Percentiles rank a stretch among this genome's conserved stretches.
phyloP scores from a whole-genome alignment of 2,797 vertebrate species.

The Streptopelia turtur region DNA sequence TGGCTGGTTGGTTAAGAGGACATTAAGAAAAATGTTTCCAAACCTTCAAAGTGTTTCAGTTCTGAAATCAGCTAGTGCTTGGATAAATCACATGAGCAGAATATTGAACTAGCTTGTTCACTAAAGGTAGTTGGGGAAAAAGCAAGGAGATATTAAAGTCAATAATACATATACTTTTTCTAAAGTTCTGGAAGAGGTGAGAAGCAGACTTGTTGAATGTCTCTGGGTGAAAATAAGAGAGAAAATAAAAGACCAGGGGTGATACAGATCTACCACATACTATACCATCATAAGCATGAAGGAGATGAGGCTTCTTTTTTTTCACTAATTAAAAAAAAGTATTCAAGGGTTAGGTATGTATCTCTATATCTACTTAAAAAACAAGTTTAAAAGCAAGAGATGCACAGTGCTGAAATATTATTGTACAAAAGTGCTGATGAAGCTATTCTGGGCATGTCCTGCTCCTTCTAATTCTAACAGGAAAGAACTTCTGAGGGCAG shows the following conservation, averaged over 20 bases:
- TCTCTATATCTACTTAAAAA: not conserved
- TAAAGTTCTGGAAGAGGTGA: not conserved
- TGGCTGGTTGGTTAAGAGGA: not conserved
- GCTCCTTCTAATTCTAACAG: not conserved
- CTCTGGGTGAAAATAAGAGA: not conserved
- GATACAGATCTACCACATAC: not conserved
- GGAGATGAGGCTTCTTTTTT: not conserved
- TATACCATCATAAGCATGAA: not conserved
- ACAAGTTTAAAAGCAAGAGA: not conserved
- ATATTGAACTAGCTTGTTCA: not conserved
- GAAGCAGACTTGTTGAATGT: not conserved
- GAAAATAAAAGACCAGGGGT: not conserved
- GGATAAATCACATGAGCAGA: not conserved
- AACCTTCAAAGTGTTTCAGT: not conserved
- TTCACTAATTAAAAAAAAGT: not conserved
- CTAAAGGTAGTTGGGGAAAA: not conserved
- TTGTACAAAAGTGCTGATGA: not conserved
- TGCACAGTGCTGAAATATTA: not conserved
- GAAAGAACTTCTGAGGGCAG: not conserved
- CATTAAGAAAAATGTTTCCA: not conserved
- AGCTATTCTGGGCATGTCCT: not conserved
- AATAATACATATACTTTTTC: not conserved
- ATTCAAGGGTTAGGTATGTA: not conserved
- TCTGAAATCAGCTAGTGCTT: not conserved
- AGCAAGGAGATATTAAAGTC: not conserved